A percentile compares a stretch with the other conserved stretches of the same genome.
Evolutionary conservation across 2,113 vertebrate species (phyloP).

Genomic region (Colinus virginianus): DNA sequence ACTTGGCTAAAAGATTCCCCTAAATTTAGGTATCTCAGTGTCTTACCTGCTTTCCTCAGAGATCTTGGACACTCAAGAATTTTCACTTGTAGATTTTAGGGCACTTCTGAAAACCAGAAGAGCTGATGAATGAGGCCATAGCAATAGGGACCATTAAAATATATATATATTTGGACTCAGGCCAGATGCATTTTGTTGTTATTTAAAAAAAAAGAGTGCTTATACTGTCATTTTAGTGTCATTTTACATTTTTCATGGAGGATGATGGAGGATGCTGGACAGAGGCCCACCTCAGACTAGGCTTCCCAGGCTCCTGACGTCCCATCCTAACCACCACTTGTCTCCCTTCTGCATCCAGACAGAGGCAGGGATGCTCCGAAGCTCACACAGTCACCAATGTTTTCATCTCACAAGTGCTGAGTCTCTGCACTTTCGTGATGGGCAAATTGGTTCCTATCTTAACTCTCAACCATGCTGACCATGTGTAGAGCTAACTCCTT

Average conservation of each 20-base stretch:
- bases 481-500: not conserved
- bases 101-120: not conserved
- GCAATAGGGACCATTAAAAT: not conserved
- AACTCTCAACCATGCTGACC: not conserved
- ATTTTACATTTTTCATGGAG: too few species aligned
- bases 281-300: too few species aligned
- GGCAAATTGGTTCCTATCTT: rapidly evolving
- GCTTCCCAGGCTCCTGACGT: not conserved
- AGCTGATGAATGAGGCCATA: not conserved
- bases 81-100: not conserved
- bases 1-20: not conserved
- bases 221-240: too few species aligned
- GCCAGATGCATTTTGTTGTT: not conserved
- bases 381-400: not conserved
- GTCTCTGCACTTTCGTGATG: not conserved
- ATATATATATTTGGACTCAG: not conserved
- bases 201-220: not conserved
- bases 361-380: rapidly evolving
- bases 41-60: not conserved
- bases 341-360: not conserved
- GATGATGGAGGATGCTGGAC: rapidly evolving
- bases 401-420: not conserved
- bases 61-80: not conserved
- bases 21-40: not conserved
- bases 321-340: rapidly evolving